Base-by-base conservation (phyloP, 2,888 invertebrate genomes). In the Dusona sp. region DNA sequence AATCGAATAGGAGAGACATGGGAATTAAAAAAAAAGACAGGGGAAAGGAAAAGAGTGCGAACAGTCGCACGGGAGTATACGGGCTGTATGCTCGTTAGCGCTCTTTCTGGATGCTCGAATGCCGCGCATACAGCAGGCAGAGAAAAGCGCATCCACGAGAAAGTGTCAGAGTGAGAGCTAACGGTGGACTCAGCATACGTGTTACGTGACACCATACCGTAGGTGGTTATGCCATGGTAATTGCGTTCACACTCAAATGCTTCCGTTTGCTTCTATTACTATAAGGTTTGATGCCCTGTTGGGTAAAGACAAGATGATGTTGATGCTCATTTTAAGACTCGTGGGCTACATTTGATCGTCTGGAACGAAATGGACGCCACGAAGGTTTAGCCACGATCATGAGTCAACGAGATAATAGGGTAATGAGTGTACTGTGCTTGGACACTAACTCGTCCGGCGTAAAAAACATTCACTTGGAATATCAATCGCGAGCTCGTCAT, bases 241-340 rank as follows among this genome's bases (percentile, higher is more conserved):
- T 93, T 92, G 92, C 92, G 90, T 93, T 93, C 93, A 93, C 92
- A 91, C 93, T 92, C 90, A 91, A 91, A 90, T 90, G 89, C 89
- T 89, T 89, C 89, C 89, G 85, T 88, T 87, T 79, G 72, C 64
- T 88, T 84, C 86, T 90, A 91, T 88, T 84, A 88, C 84, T 78
- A 70, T 79, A 84, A 87, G 75, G 87, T 74, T 84, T 84, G 87
- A 87, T 74, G 81, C 73, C 74, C 74, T 54, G 86, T 70, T 65
- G 64, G 77, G 73, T 64, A 68, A 72, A 84, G 74, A 38, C 54
- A 33, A 78, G 64, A 68, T 64, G 73, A 42, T 16, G 42, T 19
- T 70, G 42, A 36, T 64, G 73, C 38, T 65, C 9, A 19, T 19
- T 7, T 51, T 36, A 25, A 54, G 73, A 38, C 57, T 73, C 42